Conservation (phyloP, 1,140 invertebrate species). For the Bombus affinis region DNA sequence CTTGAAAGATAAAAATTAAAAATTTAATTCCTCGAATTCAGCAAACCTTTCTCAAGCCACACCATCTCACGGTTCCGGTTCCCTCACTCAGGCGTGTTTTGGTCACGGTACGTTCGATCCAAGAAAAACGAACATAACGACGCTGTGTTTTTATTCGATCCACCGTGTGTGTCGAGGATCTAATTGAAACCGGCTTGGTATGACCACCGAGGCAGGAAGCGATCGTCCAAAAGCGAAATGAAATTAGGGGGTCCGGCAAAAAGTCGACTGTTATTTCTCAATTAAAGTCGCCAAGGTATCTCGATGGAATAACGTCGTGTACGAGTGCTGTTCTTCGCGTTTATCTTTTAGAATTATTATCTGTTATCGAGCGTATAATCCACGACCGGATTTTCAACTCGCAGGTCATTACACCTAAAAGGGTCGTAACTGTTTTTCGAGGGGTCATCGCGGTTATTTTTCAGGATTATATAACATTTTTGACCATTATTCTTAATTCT, state of each 20-base stretch:
- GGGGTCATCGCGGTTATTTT: background rate
- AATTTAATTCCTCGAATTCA: background rate
- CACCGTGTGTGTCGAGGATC: background rate
- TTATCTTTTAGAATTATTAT: constrained; percentile 21
- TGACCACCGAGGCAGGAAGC: background rate
- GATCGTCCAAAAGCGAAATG: constrained; percentile 3
- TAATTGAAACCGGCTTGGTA: constrained; percentile 17
- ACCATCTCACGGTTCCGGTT: constrained; percentile 4
- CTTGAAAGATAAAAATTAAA: too few relatives aligned
- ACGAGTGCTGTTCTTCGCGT: background rate
- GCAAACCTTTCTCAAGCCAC: background rate
- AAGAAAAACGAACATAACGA: background rate
- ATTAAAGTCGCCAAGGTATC: constrained; percentile 10
- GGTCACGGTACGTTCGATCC: background rate
- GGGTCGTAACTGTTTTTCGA: background rate
- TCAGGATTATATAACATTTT: too few relatives aligned
- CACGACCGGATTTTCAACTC: background rate
- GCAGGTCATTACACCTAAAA: background rate
- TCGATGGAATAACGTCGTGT: background rate
- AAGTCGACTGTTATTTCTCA: constrained; percentile 42
- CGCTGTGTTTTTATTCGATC: background rate
- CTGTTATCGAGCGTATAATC: background rate
- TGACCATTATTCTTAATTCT: too few relatives aligned
- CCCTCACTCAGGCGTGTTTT: background rate
- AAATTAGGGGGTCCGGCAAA: constrained; percentile 7